Conservation (phyloP, 2,888 invertebrate species). For the Nomada flava region DNA sequence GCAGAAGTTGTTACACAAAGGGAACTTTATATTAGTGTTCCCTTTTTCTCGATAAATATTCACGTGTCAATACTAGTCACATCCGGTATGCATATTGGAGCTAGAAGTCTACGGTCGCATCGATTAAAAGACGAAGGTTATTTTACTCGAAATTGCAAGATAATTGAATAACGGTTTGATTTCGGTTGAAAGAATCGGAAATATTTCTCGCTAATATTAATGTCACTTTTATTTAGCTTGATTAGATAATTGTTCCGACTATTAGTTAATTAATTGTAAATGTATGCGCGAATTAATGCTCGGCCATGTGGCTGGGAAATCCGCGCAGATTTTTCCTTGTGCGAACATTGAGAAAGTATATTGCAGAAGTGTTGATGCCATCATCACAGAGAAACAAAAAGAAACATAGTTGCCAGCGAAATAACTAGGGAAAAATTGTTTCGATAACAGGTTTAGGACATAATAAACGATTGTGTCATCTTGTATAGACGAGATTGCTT, state of each 20-base stretch:
- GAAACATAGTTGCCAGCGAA: not conserved
- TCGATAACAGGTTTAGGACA: too few relatives aligned
- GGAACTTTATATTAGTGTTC: constrained; percentile 10
- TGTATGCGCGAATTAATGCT: not conserved
- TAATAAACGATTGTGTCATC: not conserved
- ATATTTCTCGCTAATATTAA: too few relatives aligned
- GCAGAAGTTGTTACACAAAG: not conserved
- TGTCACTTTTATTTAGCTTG: not conserved
- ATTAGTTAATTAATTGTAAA: not conserved
- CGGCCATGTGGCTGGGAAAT: not conserved
- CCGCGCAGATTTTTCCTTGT: constrained; percentile 8
- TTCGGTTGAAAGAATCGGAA: too few relatives aligned
- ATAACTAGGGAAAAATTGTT: not conserved
- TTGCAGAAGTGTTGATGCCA: not conserved
- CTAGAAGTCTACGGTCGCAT: not conserved
- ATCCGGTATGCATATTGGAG: constrained; percentile 7
- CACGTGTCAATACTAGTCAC: constrained; percentile 10
- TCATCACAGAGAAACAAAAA: not conserved
- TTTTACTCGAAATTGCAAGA: not conserved
- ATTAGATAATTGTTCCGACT: not conserved
- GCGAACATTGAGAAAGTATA: not conserved
- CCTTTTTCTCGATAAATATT: constrained; percentile 27
- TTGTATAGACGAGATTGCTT: not conserved
- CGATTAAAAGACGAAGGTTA: constrained; percentile 9
- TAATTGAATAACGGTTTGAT: not conserved